phyloP scores from a whole-genome alignment of 2,797 vertebrate species.

The Hipposideros larvatus region DNA sequence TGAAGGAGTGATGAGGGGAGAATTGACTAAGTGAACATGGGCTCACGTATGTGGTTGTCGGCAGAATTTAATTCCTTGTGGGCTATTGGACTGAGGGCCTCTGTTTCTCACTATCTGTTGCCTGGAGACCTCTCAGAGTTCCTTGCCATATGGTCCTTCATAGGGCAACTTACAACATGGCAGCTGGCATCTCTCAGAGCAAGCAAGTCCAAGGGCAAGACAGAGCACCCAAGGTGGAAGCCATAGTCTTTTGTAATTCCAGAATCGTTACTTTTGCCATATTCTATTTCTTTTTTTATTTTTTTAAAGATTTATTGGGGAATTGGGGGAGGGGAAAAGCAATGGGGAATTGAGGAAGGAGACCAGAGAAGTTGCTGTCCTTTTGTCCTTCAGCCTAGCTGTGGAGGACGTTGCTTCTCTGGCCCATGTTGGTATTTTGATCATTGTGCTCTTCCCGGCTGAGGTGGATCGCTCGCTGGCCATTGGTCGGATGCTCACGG shows the following conservation, averaged over 20 bases:
- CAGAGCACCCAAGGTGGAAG: background rate
- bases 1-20: background rate
- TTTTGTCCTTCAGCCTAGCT: too few relatives aligned
- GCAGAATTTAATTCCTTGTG: background rate
- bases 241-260: background rate
- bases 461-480: too few relatives aligned
- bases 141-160: background rate
- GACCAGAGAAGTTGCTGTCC: too few relatives aligned
- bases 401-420: too few relatives aligned
- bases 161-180: background rate
- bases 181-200: background rate
- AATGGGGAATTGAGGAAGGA: too few relatives aligned
- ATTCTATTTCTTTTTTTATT: background rate
- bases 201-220: background rate
- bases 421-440: too few relatives aligned
- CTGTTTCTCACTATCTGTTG: background rate
- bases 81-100: background rate
- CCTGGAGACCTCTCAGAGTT: background rate
- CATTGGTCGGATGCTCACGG: too few relatives aligned
- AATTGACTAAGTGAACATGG: background rate
- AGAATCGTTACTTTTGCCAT: background rate
- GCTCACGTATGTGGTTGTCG: background rate
- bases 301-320: too few relatives aligned
- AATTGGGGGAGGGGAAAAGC: too few relatives aligned
- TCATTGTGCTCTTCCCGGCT: too few relatives aligned